Base-by-base conservation (phyloP, 53 echinoderm and acorn worm genomes). In the Luidia sarsii region DNA sequence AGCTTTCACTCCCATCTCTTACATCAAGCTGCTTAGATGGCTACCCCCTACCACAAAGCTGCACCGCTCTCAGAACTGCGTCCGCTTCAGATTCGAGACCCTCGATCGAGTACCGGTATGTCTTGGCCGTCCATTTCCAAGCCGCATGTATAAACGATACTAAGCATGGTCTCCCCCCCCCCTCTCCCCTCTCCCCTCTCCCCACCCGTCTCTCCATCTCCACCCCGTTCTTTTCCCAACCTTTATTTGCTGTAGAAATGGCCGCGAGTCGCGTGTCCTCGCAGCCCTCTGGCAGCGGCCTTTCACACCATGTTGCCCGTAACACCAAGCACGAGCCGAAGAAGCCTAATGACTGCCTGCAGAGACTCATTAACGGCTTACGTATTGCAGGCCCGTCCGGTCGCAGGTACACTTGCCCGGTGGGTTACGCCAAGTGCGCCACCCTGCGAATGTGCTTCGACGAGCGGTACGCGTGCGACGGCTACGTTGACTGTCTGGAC, bases 401-500 rank as follows among this genome's bases (percentile, higher is more conserved):
- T 60, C 77, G 77, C 30, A 61, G 61, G 46, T 46, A 60, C 19
- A 45, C 55, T 32, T 77, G 77, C 39, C 46, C 60, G 35, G 61
- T 46, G 31, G 77, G 77, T 35, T 61, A n/a, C 46, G n/a, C 31
- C 18, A 60, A 60, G 45, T 77, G 77, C 77, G 77, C 60, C 43
- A 23, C 39, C 60, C 60, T 55, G 48, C 52, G 50, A 32, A 69
- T 79, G 49, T 86, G 87, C 67, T 59, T 65, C 48, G 60, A 80
- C 45, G 67, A 50, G 7, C 68, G 48, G 28, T 86, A 68, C 57
- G 50, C 87, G 2, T 86, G 87, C 43, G 87, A 86, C 41, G 87
- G 87, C 15, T 57, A 68, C 35, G 24, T 61, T 3, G 87, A 86
- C 64, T 86, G 87, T 43, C 30, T 36, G 14, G 63, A 79, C 21